Evolutionary conservation across 1,140 invertebrate species (phyloP).

Genomic region (Rhopalosiphum maidis): DNA sequence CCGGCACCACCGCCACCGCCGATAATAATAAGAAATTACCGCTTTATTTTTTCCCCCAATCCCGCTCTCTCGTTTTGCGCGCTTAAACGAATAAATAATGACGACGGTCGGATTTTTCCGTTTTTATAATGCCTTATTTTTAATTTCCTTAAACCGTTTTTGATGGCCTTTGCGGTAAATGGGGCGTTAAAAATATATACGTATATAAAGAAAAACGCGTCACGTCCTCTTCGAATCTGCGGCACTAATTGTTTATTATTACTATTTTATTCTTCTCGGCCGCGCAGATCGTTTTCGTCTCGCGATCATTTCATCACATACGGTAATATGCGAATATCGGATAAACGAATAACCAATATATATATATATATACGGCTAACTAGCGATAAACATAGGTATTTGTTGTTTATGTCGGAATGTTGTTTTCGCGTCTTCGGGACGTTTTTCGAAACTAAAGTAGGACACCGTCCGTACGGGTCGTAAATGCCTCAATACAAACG

Average conservation of each 20-base stretch:
- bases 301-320: neutral
- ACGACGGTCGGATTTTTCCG: neutral
- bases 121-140: conserved; percentile 50
- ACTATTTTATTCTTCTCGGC: neutral
- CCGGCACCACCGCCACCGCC: neutral
- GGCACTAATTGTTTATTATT: conserved; percentile 51
- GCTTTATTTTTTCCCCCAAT: neutral
- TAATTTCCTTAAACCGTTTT: conserved; percentile 54
- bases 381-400: neutral
- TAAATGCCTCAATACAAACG: neutral
- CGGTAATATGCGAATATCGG: too few species aligned
- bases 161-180: conserved; percentile 49
- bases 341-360: neutral
- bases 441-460: neutral
- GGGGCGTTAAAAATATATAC: conserved; percentile 28
- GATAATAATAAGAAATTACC: conserved; percentile 1
- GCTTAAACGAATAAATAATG: conserved; percentile 49
- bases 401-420: too few species aligned
- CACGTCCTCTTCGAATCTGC: neutral
- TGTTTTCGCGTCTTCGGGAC: neutral
- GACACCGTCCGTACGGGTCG: neutral
- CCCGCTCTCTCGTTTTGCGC: neutral
- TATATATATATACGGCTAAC: too few species aligned
- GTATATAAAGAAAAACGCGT: neutral
- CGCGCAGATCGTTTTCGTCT: neutral